phyloP scores from a whole-genome alignment of 92 coral and sea anemone species.

The Actinernus sp. region DNA sequence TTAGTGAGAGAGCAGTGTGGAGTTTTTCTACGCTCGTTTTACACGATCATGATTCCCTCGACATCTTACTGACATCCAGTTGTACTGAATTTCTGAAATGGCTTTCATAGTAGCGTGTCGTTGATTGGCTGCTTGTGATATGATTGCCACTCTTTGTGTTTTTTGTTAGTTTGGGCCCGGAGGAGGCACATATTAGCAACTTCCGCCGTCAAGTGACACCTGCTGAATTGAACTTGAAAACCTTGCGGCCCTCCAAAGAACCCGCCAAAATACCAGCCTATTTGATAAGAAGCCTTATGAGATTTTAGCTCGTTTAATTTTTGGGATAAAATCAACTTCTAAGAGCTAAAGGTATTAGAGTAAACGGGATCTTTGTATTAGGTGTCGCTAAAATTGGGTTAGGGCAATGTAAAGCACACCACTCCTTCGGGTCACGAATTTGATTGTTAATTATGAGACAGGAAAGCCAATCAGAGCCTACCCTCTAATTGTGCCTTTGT shows the following conservation, averaged over 20 bases:
- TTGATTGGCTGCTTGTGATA: conserved; percentile 43
- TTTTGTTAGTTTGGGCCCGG: conserved; percentile 25
- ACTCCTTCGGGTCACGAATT: no score
- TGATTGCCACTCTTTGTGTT: conserved; percentile 53
- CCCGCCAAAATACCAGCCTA: conserved; percentile 34
- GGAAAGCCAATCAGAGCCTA: conserved; percentile 50
- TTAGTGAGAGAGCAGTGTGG: conserved; percentile 17
- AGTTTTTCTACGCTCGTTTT: conserved; percentile 13
- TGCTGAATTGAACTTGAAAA: no score
- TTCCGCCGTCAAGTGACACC: conserved; percentile 33
- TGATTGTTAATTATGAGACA: conserved; percentile 5
- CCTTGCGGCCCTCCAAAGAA: conserved; percentile 6
- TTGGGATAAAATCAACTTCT: no score
- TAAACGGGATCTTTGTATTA: conserved; percentile 6
- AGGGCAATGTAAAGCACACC: no score
- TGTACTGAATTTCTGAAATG: conserved; percentile 27
- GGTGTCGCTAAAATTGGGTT: background rate
- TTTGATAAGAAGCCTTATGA: background rate
- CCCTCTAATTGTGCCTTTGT: conserved; percentile 45
- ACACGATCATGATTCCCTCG: conserved; percentile 8
- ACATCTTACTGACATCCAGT: conserved; percentile 40
- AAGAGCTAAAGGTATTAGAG: conserved; percentile 9
- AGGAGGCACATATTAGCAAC: conserved; percentile 18
- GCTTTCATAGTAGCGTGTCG: conserved; percentile 54
- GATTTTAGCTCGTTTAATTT: no score